A percentile compares a stretch with the other conserved stretches of the same genome.
Conservation (phyloP, 1,140 invertebrate genomes). For the Epicauta chinensis region DNA sequence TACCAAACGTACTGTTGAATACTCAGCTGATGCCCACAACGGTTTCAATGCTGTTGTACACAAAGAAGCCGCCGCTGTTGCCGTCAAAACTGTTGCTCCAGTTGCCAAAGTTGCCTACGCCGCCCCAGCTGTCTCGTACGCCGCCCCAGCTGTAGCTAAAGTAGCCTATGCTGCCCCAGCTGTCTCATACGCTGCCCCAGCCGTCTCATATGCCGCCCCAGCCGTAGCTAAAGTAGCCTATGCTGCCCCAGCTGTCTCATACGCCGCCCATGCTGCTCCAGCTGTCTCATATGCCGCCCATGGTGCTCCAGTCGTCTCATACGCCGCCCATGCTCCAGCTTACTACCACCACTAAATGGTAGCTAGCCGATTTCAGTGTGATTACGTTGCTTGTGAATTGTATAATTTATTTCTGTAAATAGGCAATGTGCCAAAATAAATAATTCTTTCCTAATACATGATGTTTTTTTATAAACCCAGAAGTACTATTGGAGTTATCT, state of each 20-base stretch:
- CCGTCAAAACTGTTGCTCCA: conserved; percentile 28
- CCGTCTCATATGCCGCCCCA: conserved; percentile 7
- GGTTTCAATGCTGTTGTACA: conserved; percentile 46
- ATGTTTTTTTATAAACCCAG: too few relatives aligned
- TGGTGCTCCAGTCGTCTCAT: conserved; percentile 5
- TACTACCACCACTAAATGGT: too few relatives aligned
- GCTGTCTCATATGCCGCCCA: conserved; percentile 13
- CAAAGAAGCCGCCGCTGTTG: conserved; percentile 36
- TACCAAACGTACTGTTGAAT: conserved; percentile 47
- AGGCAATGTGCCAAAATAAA: too few relatives aligned
- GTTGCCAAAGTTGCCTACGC: conserved; percentile 13
- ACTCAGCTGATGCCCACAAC: conserved; percentile 47
- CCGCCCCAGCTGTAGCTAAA: conserved; percentile 8
- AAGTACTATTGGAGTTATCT: too few relatives aligned
- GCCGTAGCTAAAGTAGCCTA: conserved; percentile 1
- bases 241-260: conserved; percentile 19
- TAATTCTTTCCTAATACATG: too few relatives aligned
- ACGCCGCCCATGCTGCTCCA: conserved; percentile 18
- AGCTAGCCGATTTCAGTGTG: too few relatives aligned
- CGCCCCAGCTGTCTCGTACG: conserved; percentile 25
- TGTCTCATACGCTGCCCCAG: conserved; percentile 12
- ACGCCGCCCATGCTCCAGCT: conserved; percentile 31
- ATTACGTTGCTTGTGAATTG: too few relatives aligned
- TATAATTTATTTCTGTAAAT: too few relatives aligned
- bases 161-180: conserved; percentile 15